A percentile compares a stretch with the other conserved stretches of the same genome.
Conservation (phyloP, 2,888 invertebrate genomes). For the Thera obeliscata region DNA sequence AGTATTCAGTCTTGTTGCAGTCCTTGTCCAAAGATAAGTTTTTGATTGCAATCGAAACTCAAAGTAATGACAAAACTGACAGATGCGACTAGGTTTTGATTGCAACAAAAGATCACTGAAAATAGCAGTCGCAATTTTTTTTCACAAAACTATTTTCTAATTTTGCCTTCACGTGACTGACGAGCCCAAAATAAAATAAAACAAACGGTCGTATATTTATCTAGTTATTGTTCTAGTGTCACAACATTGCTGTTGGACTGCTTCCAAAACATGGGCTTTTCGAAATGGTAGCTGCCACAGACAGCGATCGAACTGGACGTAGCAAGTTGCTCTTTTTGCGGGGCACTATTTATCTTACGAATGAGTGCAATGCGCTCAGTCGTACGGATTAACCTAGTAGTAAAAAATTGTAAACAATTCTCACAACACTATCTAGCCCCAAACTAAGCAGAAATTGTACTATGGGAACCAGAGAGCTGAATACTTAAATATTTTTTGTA, state of each 20-base stretch:
- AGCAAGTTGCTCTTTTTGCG: neutral
- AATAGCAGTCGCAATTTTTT: neutral
- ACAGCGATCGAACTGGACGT: neutral
- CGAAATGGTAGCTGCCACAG: conserved; percentile 8
- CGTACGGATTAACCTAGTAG: neutral
- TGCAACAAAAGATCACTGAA: too few species aligned
- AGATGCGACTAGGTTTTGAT: too few species aligned
- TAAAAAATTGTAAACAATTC: too few species aligned
- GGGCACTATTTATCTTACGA: neutral
- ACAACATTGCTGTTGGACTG: conserved; percentile 22
- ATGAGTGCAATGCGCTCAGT: neutral
- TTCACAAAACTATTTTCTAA: neutral
- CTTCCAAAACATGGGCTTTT: conserved; percentile 19
- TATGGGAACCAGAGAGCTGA: too few species aligned
- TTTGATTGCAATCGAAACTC: too few species aligned
- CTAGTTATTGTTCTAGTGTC: conserved; percentile 17
- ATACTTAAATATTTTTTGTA: too few species aligned
- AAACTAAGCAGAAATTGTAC: too few species aligned
- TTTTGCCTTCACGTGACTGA: conserved; percentile 13
- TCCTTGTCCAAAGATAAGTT: too few species aligned
- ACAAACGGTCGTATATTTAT: conserved; percentile 20
- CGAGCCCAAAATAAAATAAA: conserved; percentile 15
- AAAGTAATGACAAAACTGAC: too few species aligned
- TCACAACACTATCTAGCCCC: too few species aligned
- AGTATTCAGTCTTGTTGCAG: too few species aligned